Percentiles rank a stretch among this genome's conserved stretches.
Conservation (phyloP, 30 jellyfish, hydroid and myxozoan genomes). For the Haliclystus octoradiatus region DNA sequence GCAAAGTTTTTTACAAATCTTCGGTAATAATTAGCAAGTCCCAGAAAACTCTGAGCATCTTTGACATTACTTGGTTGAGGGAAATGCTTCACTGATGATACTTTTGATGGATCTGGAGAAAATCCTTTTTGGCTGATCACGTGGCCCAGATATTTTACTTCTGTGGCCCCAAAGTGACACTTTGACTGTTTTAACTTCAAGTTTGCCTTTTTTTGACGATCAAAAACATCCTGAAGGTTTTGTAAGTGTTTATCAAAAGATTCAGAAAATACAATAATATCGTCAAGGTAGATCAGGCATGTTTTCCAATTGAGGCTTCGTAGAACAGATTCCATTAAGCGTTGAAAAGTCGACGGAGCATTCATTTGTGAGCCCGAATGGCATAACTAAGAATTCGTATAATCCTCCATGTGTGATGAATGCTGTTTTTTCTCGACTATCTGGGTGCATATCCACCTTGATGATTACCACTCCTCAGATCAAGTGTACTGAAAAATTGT, state of each 20-base stretch:
- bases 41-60: constrained; percentile 37
- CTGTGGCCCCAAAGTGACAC: constrained; percentile 27
- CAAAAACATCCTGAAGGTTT: constrained; percentile 15
- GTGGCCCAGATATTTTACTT: constrained; percentile 34
- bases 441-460: constrained; percentile 27
- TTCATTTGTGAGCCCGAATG: constrained; percentile 29
- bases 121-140: constrained; percentile 43
- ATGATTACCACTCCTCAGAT: constrained; percentile 29
- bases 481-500: constrained; percentile 12
- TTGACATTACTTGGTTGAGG: constrained; percentile 11
- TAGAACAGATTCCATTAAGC: constrained; percentile 32
- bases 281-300: constrained; percentile 50
- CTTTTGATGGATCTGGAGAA: constrained; percentile 34
- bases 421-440: constrained; percentile 23
- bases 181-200: constrained; percentile 16
- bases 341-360: constrained; percentile 33
- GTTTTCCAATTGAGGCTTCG: constrained; percentile 21
- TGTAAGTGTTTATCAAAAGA: constrained; percentile 25
- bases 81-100: constrained; percentile 5
- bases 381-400: constrained; percentile 26
- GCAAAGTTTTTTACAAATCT: constrained; percentile 23
- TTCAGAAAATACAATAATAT: constrained; percentile 34
- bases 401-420: constrained; percentile 32
- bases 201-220: constrained; percentile 7
- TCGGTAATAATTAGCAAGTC: constrained; percentile 25